phyloP scores from a whole-genome alignment of 2,888 invertebrate genomes.

The Teleiodes luculella region DNA sequence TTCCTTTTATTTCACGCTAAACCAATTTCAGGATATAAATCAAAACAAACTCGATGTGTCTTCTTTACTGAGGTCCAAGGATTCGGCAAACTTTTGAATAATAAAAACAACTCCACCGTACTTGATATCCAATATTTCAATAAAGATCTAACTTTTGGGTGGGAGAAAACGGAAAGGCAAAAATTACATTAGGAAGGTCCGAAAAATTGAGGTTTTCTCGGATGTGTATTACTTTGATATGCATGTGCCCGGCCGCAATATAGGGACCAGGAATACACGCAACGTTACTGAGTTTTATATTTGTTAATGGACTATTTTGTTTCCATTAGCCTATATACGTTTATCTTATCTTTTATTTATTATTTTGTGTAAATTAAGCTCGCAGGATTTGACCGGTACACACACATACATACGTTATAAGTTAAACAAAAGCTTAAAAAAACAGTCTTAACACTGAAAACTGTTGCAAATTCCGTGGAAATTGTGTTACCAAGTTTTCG shows the following conservation, averaged over 20 bases:
- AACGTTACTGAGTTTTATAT: neutral
- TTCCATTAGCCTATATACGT: too few species aligned
- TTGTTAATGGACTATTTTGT: neutral
- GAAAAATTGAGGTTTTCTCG: slow-evolving; percentile 58
- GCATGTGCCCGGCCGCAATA: slow-evolving; percentile 6
- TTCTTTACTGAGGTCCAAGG: slow-evolving; percentile 34
- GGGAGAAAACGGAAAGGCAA: slow-evolving; percentile 63
- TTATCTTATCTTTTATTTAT: too few species aligned
- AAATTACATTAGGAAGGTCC: slow-evolving; percentile 73
- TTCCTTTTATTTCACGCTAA: slow-evolving; percentile 43
- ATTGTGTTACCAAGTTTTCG: too few species aligned
- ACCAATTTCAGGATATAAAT: slow-evolving; percentile 51
- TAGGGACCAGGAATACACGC: neutral
- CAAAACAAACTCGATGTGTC: slow-evolving; percentile 56
- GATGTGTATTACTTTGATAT: slow-evolving; percentile 40
- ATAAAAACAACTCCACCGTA: slow-evolving; percentile 68
- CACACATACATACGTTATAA: too few species aligned
- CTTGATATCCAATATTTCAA: slow-evolving; percentile 77
- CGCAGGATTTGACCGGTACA: too few species aligned
- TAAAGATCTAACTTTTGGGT: slow-evolving; percentile 65
- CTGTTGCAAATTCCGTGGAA: too few species aligned
- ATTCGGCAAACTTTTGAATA: slow-evolving; percentile 59
- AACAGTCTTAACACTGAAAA: too few species aligned
- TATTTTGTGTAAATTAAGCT: too few species aligned
- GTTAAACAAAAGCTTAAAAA: too few species aligned